A percentile compares a stretch with the other conserved stretches of the same genome.
Evolutionary conservation across 2,888 invertebrate species (phyloP).

Genomic region (Cheilosia variabilis): DNA sequence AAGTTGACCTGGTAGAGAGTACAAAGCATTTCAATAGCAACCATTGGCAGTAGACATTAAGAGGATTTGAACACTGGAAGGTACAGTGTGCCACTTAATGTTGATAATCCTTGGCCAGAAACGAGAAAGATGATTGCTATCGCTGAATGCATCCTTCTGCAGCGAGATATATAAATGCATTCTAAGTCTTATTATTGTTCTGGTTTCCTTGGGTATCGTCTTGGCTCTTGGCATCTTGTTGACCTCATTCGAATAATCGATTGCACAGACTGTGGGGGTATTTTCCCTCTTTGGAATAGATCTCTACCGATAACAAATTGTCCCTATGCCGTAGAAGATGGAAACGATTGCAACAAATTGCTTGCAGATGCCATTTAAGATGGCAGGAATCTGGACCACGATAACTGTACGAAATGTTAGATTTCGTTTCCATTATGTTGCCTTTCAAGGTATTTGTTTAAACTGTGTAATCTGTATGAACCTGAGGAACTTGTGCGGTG

Average conservation of each 20-base stretch:
- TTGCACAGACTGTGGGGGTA: background rate
- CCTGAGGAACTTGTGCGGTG: no score
- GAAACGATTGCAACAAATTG: no score
- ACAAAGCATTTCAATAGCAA: background rate
- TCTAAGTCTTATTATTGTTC: conserved; percentile 25
- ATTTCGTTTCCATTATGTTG: no score
- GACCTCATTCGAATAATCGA: conserved; percentile 49
- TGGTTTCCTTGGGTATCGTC: background rate
- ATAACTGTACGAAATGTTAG: no score
- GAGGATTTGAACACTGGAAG: background rate
- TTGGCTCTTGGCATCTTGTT: conserved; percentile 23
- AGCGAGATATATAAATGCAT: background rate
- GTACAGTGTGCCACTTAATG: background rate
- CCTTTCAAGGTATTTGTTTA: no score
- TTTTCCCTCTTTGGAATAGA: background rate
- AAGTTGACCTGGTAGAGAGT: background rate
- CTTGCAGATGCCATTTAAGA: no score
- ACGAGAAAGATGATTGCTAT: conserved; percentile 15
- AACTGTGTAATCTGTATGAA: no score
- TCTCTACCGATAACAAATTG: background rate
- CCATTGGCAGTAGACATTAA: conserved; percentile 4
- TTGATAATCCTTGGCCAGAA: conserved; percentile 9
- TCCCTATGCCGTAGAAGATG: no score
- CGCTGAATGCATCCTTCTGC: conserved; percentile 6
- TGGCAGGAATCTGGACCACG: no score